Evolutionary conservation across 92 coral and sea anemone species (phyloP), one percentile per base, ranked within the genome.

Genomic region (Scolanthus callimorphus): DNA sequence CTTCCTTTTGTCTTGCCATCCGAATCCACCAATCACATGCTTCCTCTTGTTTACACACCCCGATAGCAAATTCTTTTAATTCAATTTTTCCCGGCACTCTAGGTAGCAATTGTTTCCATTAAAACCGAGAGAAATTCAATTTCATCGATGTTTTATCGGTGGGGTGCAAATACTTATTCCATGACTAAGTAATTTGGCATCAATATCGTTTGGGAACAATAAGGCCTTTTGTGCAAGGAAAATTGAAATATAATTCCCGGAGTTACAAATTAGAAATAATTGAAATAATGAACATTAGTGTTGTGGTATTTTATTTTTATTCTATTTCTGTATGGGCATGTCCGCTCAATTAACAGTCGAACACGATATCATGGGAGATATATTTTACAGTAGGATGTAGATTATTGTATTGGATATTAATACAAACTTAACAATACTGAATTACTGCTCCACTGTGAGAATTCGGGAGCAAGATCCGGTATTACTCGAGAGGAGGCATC

Each of bases 221-320:
- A 9, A 9, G 17, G 4, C 17, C 22, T 20, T 46, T 46, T 46
- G 23, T 46, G 17, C 22, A 46, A 19, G 6, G 15, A 15, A 46
- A 20, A 46, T 20, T 9, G 6, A 34, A 46, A 9, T 6, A 46
- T 10, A 10, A 46, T 46, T 46, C 17, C 4, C 19, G 4, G 15
- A 6, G 52, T 46, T 9, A 46, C 22, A 46, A 46, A 46, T 19
- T 9, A 46, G 52, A 20, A 46, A 46, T 46, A 46, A 46, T 46
- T 9, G 22, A 19, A 19, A 9, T 11, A 46, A 46, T 9, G 52
- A 4, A 20, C 12, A 4, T 10, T 10, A 21, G 22, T 34, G 43
- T 10, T 46, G 23, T 46, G 12, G 19, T 20, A 46, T 46, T 46
- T 46, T 46, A 19, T 46, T 46, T 46, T 46, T 46, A 9, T 11